Evolutionary conservation across 2,888 invertebrate species (phyloP).

Genomic region (Mythimna ferrago): DNA sequence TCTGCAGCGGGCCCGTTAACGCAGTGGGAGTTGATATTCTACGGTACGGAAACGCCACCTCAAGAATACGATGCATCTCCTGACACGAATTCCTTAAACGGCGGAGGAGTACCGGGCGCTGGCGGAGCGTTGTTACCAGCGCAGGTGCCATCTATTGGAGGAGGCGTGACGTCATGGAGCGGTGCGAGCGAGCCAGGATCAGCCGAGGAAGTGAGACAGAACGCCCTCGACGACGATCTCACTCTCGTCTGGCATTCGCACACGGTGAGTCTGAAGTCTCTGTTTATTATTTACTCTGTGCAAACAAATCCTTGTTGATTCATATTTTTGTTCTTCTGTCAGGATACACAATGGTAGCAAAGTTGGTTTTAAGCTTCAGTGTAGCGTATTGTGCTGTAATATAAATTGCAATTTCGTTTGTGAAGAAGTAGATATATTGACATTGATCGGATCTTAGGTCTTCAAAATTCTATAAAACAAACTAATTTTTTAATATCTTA

Average conservation of each 20-base stretch:
- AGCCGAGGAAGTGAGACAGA: constrained; percentile 90
- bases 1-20: constrained; percentile 91
- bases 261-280: constrained; percentile 86
- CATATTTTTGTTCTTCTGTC: constrained; percentile 31
- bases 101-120: constrained; percentile 65
- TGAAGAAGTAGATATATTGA: not conserved
- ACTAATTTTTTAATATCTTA: not conserved
- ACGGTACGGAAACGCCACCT: constrained; percentile 93
- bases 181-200: constrained; percentile 68
- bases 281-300: constrained; percentile 40
- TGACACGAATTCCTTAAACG: constrained; percentile 85
- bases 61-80: constrained; percentile 93
- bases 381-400: not conserved
- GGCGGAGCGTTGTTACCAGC: constrained; percentile 2
- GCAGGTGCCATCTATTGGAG: constrained; percentile 7
- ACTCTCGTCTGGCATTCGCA: constrained; percentile 92
- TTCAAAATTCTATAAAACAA: not conserved
- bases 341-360: not conserved
- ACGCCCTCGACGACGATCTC: constrained; percentile 91
- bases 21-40: constrained; percentile 95
- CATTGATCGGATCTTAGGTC: not conserved
- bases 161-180: constrained; percentile 68
- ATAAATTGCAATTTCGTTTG: not conserved
- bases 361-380: not conserved
- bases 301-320: constrained; percentile 56